phyloP scores from a whole-genome alignment of 2,888 invertebrate genomes.

The Agrochola litura region DNA sequence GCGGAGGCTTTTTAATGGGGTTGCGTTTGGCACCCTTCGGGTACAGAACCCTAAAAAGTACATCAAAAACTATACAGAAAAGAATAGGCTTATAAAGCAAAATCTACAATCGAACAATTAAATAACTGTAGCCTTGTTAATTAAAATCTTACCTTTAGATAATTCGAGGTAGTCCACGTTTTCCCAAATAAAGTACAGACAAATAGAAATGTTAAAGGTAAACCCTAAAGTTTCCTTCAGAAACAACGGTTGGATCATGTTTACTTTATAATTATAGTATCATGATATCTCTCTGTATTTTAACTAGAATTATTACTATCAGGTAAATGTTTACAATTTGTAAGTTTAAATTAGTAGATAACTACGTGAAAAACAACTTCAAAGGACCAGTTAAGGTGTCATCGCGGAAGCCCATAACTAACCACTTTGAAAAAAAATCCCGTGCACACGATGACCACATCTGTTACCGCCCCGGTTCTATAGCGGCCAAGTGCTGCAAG shows the following conservation, averaged over 20 bases:
- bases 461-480: too few relatives aligned
- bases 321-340: background rate
- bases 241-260: conserved; percentile 48
- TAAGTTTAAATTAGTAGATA: background rate
- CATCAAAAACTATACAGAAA: background rate
- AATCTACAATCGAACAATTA: background rate
- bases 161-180: conserved; percentile 14
- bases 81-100: background rate
- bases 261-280: conserved; percentile 59
- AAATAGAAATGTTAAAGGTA: conserved; percentile 37
- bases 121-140: background rate
- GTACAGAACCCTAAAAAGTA: background rate
- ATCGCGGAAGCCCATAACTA: too few relatives aligned
- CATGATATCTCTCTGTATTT: conserved; percentile 3
- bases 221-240: conserved; percentile 55
- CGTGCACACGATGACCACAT: too few relatives aligned
- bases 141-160: background rate
- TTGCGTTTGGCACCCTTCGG: too few relatives aligned
- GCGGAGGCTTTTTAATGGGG: too few relatives aligned
- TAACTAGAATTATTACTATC: conserved; percentile 7
- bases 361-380: background rate
- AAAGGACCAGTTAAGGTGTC: background rate
- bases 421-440: too few relatives aligned
- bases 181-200: conserved; percentile 9
- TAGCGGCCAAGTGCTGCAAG: too few relatives aligned